Evolutionary conservation across 2,888 invertebrate genomes (phyloP), one percentile per base, ranked within the genome.

Genomic region (Polydrusus pterygomalis): DNA sequence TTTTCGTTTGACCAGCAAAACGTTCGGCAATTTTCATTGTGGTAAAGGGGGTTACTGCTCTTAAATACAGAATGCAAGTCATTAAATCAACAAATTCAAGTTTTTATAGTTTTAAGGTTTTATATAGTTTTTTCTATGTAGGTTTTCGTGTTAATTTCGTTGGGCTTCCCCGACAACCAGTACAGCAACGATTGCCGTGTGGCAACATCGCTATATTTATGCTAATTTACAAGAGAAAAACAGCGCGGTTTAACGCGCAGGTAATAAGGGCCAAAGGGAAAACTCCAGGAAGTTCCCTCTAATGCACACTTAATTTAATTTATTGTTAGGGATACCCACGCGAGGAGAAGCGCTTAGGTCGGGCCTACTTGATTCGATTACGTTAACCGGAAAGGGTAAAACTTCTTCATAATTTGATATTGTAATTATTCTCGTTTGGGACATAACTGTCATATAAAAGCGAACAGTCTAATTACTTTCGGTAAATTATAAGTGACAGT

Each of bases 231-330:
- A 58, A 65, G 13, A 30, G 64, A 75, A 75, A 75, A 71, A 68
- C 72, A 72, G 69, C 63, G 40, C 64, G 63, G 72, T 68, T 68
- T 76, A 76, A 76, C 64, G 76, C 62, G 68, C 47, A 76, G 76
- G 76, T 76, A 76, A 76, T 72, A 63, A 72, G 76, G 68, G 62
- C 76, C 71, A 62, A 68, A 71, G 75, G 75, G 75, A 75, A 75
- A 75, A 75, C 71, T 75, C 56, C 54, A 75, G 67, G 75, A 75
- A 76, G 69, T 69, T 75, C 43, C 64, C 76, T 72, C 72, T 76
- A 76, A 76, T 76, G 72, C 64, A 56, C 76, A 76, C 69, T 76
- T 76, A 76, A 76, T 72, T 34, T 76, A 76, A 76, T 76, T 76
- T 76, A 76, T 76, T 47, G 76, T 75, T 67, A 60, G 65, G 71